Base-by-base conservation (phyloP, 2,888 invertebrate species). In the Eupithecia inturbata region DNA sequence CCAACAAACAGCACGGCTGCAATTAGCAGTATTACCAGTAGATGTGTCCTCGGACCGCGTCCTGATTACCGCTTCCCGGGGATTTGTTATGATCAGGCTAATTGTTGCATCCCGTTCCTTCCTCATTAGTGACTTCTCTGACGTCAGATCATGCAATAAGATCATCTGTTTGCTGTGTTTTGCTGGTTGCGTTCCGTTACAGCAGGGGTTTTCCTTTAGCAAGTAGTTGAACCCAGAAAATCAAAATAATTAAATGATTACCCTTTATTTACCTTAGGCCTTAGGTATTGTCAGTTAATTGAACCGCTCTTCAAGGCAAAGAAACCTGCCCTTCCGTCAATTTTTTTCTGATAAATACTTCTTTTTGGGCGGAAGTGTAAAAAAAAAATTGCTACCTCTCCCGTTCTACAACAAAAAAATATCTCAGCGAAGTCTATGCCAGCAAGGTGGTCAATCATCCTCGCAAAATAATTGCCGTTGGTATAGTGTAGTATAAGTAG, bases 101-200 rank as follows among this genome's bases (percentile, higher is more conserved):
- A 94, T 94, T 94, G 92, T 83, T 79, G 86, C 93, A 91, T 93
- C 93, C 94, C 91, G 92, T 92, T 92, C 90, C 93, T 92, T 94
- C 94, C 93, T 94, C 93, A 94, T 94, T 94, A 93, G 77, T n/a
- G n/a, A n/a, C 77, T 57, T 74, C 63, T 80, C 36, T 86, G 85
- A 86, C 87, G 85, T 83, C 87, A 86, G 69, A 62, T 68, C 28
- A 62, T 62, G 62, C 62, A 62, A 31, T 62, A 62, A 31, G 31
- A 16, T 62, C 60, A 26, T 16, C 60, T 16, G 60, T 60, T 60
- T 60, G 28, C 16, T 28, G 60, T 19, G 28, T 31, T 31, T 62
- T 62, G 62, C 16, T 53, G n/a, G 31, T 31, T 31, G 5, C 57
- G 57, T 57, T 57, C 57, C 57, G 57, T 26, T 57, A 26, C 53